Evolutionary conservation across 2,888 invertebrate genomes (phyloP), one percentile per base, ranked within the genome.

Genomic region (Bedellia somnulentella): DNA sequence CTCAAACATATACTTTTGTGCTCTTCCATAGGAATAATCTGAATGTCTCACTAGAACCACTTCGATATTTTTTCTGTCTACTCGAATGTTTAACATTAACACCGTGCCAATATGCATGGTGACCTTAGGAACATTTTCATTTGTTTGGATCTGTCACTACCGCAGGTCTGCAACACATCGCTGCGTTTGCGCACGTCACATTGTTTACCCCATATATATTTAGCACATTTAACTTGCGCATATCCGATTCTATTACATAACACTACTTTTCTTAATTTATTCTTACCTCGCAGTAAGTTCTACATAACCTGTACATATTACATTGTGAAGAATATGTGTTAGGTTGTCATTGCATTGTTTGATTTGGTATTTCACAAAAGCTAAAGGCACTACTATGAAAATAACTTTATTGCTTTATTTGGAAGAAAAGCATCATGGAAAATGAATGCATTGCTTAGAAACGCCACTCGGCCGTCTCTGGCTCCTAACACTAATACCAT

Each of bases 351-450:
- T 54, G 41, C 46, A 41, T 11, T 43, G 49, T 52, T 52, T 58
- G 58, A 53, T 53, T 42, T 54, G 55, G 52, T 52, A 40, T 49
- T 54, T 57, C 55, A 57, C 60, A 56, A 51, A 75, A 71, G 73
- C 73, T 64, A 64, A 75, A 75, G 73, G 73, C 73, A 75, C 73
- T 73, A 75, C 73, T 51, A 57, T 63, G 52, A 68, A 73, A 66
- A 50, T 46, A 67, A 66, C 45, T 45, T 63, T 66, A 68, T 71
- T 70, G 67, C 67, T 70, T 59, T 37, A 51, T 24, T 47, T 64
- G 64, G 67, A 67, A 68, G 61, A 52, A 55, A 62, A 68, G 70
- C 66, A 45, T 63, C 67, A 61, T 18, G 12, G 57, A 67, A 67
- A 70, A 68, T 67, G 62, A 68, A 68, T 58, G 62, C 63, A 43